These are phyloP conservation scores for Eueides isabella DNA, from an alignment of 1,140 invertebrate species.

Conservation along the genomic window DNA sequence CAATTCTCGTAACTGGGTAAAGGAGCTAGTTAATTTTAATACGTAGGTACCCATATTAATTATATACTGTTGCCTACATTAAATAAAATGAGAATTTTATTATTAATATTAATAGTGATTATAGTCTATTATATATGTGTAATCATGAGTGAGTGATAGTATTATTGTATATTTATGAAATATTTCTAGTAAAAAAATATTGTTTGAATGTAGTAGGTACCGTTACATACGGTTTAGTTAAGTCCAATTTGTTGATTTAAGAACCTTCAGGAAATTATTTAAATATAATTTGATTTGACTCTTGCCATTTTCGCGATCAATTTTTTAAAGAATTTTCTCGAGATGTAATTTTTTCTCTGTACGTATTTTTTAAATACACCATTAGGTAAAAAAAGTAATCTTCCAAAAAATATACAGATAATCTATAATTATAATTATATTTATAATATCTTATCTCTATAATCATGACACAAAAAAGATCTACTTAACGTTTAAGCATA, in stretches of 20 bases:
- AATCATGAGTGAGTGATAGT: background rate
- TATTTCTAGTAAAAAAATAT: background rate
- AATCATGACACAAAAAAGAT: background rate
- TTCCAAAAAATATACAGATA: no score
- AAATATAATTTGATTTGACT: no score
- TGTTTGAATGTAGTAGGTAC: background rate
- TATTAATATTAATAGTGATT: constrained; percentile 21
- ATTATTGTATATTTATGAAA: background rate
- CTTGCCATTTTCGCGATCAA: no score
- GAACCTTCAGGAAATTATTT: no score
- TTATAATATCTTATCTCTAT: no score
- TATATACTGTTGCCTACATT: constrained; percentile 21
- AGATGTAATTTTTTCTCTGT: no score
- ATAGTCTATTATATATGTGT: background rate
- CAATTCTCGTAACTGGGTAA: constrained; percentile 26
- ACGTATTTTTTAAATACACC: no score
- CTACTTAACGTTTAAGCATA: background rate
- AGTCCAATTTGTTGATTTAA: no score
- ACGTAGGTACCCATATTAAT: constrained; percentile 24
- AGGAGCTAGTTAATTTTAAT: constrained; percentile 31
- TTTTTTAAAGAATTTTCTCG: no score
- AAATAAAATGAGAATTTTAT: constrained; percentile 28
- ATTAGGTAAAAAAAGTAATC: no score
- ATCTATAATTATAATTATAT: no score
- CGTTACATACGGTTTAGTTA: background rate